Base-by-base conservation (phyloP, 2,113 vertebrate species). In the Indri indri region DNA sequence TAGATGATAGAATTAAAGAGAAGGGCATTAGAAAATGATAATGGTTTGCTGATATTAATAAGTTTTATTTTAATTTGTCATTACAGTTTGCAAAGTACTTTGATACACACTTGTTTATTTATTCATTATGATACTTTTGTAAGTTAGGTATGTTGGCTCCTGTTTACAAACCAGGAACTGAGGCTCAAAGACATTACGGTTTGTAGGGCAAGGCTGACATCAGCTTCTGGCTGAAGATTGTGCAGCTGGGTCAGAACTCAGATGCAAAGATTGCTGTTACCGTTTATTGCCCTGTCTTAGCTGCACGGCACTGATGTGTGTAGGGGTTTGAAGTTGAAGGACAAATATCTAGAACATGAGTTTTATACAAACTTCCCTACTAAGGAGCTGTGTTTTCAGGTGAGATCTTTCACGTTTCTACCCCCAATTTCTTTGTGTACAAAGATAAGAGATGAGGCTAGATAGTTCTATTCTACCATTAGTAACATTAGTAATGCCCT, bases 1-100 rank as follows among this genome's bases (percentile, higher is more conserved):
- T 68, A 42, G 54, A 5, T 59, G 63, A 81, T 52, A 70, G 27
- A n/a, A 91, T 91, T 59, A 42, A 91, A 82, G 50, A 70, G 37
- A 59, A 42, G 40, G 54, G 23, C 25, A 61, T 34, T 74, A 30
- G 54, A 25, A 45, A 88, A 34, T 61, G 12, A 74, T 34, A 45
- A 45, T 61, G 52, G 32, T 20, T 73, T 73, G 40, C 37, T 73
- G 54, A 57, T 57, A 57, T 57, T 57, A 57, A 32, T 57, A 74
- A 57, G 17, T 45, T 88, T 61, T 47, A 18, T 45, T 74, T 61
- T n/a, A 27, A 18, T 76, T 61, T 76, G 54, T 32, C 20, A 32
- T 63, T 63, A 76, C 0, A n/a, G 18, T 76, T 47, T 61, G 32
- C 42, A 47, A n/a, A 47, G 20, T 14, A 34, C 20, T 63, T n/a